Evolutionary conservation across 2,888 invertebrate species (phyloP).

Genomic region (Drosophila leonis): DNA sequence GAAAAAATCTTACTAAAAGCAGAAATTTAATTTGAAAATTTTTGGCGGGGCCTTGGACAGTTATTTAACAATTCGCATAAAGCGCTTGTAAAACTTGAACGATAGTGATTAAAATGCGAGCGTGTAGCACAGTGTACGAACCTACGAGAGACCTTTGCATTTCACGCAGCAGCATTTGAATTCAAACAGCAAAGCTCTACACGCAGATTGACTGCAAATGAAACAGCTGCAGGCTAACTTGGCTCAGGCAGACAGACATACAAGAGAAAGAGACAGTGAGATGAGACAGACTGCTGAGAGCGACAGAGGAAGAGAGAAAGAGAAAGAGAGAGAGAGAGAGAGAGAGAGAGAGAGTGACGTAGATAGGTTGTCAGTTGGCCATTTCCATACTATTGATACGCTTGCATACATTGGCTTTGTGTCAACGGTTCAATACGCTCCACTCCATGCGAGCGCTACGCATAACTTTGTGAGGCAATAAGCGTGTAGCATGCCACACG

Average conservation of each 20-base stretch:
- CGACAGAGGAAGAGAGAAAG: background rate
- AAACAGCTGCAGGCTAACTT: slow-evolving; percentile 22
- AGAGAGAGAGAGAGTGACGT: background rate
- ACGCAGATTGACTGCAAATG: slow-evolving; percentile 52
- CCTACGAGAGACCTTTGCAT: background rate
- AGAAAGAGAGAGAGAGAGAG: background rate
- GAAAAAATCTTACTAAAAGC: background rate
- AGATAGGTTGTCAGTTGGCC: slow-evolving; percentile 6
- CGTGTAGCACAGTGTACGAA: slow-evolving; percentile 11
- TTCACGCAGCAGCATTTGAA: slow-evolving; percentile 17
- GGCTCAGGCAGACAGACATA: background rate
- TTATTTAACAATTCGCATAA: background rate
- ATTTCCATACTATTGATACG: slow-evolving; percentile 21
- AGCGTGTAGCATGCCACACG: slow-evolving; percentile 27
- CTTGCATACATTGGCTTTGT: slow-evolving; percentile 27
- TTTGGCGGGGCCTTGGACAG: background rate
- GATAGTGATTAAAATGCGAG: background rate
- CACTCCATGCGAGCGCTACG: slow-evolving; percentile 20
- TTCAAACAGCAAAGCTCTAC: slow-evolving; percentile 6
- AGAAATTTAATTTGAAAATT: background rate
- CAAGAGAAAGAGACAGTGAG: background rate
- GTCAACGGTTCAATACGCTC: slow-evolving; percentile 22
- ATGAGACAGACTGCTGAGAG: background rate
- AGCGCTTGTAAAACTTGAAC: background rate
- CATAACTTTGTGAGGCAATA: slow-evolving; percentile 50